These are phyloP conservation scores for Amphimallon solstitiale DNA, from an alignment of 2,888 invertebrate species.

Conservation along the genomic window DNA sequence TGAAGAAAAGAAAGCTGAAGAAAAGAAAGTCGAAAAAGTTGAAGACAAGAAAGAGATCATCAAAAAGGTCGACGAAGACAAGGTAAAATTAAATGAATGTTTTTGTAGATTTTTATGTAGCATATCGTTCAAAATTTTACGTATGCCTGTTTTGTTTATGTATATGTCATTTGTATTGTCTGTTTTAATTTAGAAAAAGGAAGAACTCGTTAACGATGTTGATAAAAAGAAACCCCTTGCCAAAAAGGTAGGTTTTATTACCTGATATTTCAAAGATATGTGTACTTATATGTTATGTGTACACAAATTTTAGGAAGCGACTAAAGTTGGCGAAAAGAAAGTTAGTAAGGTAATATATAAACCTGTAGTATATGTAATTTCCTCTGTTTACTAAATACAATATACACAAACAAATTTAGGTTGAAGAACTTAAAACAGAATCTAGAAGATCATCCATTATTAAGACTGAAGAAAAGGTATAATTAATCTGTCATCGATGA, in stretches of 20 bases:
- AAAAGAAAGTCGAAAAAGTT: constrained; percentile 55
- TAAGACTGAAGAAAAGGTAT: constrained; percentile 60
- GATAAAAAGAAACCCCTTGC: constrained; percentile 67
- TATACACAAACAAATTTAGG: constrained; percentile 48
- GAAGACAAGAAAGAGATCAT: constrained; percentile 49
- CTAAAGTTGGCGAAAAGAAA: constrained; percentile 41
- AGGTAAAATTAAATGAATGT: constrained; percentile 16
- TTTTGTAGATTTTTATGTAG: not conserved
- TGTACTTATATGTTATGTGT: constrained; percentile 3
- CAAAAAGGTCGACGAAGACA: constrained; percentile 51
- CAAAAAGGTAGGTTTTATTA: constrained; percentile 51
- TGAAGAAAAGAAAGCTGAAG: constrained; percentile 56
- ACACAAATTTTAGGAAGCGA: constrained; percentile 43
- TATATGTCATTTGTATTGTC: constrained; percentile 1
- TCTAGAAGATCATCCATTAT: constrained; percentile 59
- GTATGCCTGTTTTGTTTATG: not conserved
- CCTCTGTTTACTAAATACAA: constrained; percentile 25
- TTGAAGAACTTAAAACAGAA: constrained; percentile 59
- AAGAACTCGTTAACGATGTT: constrained; percentile 59
- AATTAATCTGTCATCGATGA: not conserved
- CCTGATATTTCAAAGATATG: not conserved
- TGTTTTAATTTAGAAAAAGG: constrained; percentile 51
- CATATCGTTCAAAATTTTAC: not conserved
- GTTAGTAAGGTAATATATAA: constrained; percentile 56
- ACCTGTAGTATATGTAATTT: not conserved